Evolutionary conservation across 2,797 vertebrate genomes (phyloP).

Genomic region (Aulostomus chinensis): DNA sequence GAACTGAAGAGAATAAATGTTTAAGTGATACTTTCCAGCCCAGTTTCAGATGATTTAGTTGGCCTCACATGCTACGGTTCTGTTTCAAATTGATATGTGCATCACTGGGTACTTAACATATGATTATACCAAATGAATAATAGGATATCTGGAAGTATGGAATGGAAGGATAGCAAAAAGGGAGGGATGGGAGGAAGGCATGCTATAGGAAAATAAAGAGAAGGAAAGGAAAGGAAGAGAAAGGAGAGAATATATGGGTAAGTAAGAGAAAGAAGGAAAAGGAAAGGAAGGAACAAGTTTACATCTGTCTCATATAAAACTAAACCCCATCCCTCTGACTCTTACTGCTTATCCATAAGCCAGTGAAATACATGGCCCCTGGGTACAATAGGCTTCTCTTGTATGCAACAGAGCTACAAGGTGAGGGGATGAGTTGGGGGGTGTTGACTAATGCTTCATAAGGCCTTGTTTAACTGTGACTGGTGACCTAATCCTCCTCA

Average conservation of each 20-base stretch:
- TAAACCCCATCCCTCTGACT: too few species aligned
- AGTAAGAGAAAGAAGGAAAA: neutral
- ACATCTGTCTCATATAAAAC: conserved; percentile 27
- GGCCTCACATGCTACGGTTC: conserved; percentile 29
- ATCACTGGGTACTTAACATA: conserved; percentile 43
- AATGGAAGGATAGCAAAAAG: neutral
- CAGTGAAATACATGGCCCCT: too few species aligned
- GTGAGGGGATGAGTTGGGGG: neutral
- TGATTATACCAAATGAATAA: conserved; percentile 55
- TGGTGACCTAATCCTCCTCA: conserved; percentile 54
- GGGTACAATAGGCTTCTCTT: too few species aligned
- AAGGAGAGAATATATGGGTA: neutral
- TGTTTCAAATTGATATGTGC: conserved; percentile 51
- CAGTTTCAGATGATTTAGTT: conserved; percentile 49
- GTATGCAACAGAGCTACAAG: too few species aligned
- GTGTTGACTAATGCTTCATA: conserved; percentile 58
- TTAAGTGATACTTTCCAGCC: conserved; percentile 66
- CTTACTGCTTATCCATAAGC: too few species aligned
- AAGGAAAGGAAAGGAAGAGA: neutral
- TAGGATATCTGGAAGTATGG: conserved; percentile 17
- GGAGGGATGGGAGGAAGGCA: neutral
- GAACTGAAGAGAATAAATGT: conserved; percentile 50
- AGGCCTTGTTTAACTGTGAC: conserved; percentile 58
- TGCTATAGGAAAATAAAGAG: neutral
- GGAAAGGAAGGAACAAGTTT: neutral